Percentiles rank a stretch among this genome's conserved stretches.
phyloP scores from a whole-genome alignment of 2,113 vertebrate species.

The Rhadina sibilatrix region DNA sequence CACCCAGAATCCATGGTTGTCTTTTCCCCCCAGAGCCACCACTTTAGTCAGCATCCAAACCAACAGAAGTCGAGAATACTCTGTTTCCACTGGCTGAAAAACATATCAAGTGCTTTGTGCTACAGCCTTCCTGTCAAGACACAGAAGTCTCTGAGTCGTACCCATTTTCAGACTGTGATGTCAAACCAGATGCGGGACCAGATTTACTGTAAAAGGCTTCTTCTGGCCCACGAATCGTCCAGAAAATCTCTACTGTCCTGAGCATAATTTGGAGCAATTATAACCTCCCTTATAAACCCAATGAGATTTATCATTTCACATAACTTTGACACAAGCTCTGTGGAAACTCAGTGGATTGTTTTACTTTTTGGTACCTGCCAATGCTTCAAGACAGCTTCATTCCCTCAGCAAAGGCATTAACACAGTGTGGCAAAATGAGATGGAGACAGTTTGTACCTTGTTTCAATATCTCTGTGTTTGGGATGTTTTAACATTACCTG shows the following conservation, averaged over 20 bases:
- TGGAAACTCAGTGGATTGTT: background rate
- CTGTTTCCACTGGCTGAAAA: background rate
- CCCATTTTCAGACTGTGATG: background rate
- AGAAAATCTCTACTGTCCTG: background rate
- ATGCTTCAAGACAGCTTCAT: background rate
- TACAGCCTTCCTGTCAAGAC: background rate
- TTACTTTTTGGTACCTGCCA: background rate
- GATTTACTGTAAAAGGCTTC: background rate
- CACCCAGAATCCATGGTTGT: background rate
- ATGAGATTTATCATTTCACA: background rate
- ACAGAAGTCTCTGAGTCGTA: background rate
- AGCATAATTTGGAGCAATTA: background rate
- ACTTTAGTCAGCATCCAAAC: background rate
- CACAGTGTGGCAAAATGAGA: background rate
- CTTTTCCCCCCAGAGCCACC: background rate
- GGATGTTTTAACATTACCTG: background rate
- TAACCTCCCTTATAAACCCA: background rate
- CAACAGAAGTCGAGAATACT: background rate
- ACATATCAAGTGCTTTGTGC: background rate
- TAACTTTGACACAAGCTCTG: background rate
- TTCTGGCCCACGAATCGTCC: background rate
- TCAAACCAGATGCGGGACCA: background rate
- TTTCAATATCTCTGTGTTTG: background rate
- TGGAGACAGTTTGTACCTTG: background rate
- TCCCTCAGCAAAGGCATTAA: background rate